These are phyloP conservation scores for Cryptomyrus ogoouensis DNA, from an alignment of 2,113 vertebrate genomes.

Conservation along the genomic window DNA sequence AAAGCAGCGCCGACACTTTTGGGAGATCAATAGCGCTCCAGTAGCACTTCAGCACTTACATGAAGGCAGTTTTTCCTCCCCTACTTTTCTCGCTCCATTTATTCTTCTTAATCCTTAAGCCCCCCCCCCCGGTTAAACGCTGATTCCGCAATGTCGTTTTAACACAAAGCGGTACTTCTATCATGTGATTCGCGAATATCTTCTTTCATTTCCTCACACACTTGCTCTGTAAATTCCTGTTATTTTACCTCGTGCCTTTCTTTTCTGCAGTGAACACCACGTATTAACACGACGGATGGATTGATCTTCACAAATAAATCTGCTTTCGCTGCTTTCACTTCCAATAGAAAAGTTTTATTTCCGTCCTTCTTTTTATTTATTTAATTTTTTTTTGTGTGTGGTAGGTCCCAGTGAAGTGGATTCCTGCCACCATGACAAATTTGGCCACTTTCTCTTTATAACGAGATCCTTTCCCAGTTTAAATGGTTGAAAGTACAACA, in stretches of 20 bases:
- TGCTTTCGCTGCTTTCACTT: background rate
- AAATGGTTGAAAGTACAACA: background rate
- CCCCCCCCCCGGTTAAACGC: background rate
- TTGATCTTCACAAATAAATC: background rate
- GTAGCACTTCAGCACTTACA: background rate
- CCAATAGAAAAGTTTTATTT: background rate
- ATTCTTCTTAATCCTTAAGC: background rate
- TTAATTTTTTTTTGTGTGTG: background rate
- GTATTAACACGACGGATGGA: background rate
- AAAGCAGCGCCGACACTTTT: background rate
- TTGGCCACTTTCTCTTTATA: background rate
- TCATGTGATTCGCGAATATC: background rate
- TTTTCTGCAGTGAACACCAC: background rate
- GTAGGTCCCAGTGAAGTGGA: background rate
- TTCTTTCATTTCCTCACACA: background rate
- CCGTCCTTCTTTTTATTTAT: background rate
- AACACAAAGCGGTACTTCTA: background rate
- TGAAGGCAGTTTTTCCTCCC: background rate
- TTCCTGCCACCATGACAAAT: background rate
- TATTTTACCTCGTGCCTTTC: background rate
- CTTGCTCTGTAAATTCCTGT: background rate
- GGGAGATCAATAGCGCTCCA: background rate
- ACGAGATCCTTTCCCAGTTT: background rate
- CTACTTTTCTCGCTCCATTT: background rate
- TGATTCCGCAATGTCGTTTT: background rate